Evolutionary conservation across 2,797 vertebrate species (phyloP), one percentile per base, ranked within the genome.

Genomic region (Sitta carolinensis): DNA sequence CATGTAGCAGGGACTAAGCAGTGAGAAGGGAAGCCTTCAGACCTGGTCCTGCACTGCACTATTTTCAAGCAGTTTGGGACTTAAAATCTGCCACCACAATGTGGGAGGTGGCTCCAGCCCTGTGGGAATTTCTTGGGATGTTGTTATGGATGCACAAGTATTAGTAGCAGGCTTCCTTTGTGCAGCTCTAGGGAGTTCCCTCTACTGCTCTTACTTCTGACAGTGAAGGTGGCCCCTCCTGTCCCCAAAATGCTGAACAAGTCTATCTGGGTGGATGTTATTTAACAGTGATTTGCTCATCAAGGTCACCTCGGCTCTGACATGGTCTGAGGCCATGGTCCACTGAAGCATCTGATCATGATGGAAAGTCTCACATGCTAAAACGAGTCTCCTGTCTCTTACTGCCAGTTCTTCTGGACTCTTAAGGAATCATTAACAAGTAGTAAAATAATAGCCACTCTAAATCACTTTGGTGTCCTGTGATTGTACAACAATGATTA

Each of bases 341-440:
- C 83, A 59, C 62, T 87, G 82, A 74, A 83, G 64, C 75, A 68
- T 77, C 89, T 84, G 68, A 81, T 68, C 8, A 1, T 30, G 87
- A 55, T 80, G 38, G 30, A 82, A 38, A 77, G 34, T 45, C 82
- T 52, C 22, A 17, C 27, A 30, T 1, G 16, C n/a, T 64, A 57
- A 90, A 80, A 72, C 29, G 47, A 77, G 30, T 83, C 16, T 63
- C 45, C 45, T 73, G 69, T 61, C 74, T 92, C 13, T 77, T 62
- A n/a, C 19, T 87, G 54, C 26, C 55, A 27, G 17, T 47, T 84
- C 55, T 84, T 92, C 81, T 79, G 77, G 45, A 57, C 72, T 91
- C 63, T 16, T 62, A 54, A 82, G 52, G 64, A 96, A 91, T 87
- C 87, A 58, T 95, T 94, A 92, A 95, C 84, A 64, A 74, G 57